These are phyloP conservation scores for Cheiracanthium punctorium DNA, from an alignment of 2,888 invertebrate species.

Conservation along the genomic window DNA sequence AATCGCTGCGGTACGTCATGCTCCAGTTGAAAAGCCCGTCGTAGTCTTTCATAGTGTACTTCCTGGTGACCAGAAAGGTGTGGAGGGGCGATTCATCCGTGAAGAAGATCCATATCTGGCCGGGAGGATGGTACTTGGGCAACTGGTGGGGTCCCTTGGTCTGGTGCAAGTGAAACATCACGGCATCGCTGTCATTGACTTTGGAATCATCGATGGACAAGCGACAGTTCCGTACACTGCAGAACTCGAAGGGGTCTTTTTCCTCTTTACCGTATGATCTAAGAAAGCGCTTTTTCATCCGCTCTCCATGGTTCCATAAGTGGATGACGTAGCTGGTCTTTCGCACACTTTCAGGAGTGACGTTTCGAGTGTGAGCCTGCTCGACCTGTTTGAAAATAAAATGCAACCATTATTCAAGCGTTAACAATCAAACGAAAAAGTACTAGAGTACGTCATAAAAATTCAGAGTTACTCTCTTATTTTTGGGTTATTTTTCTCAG, in stretches of 20 bases:
- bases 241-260: conserved; percentile 79
- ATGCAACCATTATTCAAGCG: no score
- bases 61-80: conserved; percentile 78
- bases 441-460: no score
- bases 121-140: conserved; percentile 77
- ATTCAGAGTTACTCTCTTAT: no score
- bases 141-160: conserved; percentile 78
- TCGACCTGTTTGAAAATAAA: no score
- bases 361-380: no score
- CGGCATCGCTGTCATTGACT: conserved; percentile 80
- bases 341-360: no score
- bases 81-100: conserved; percentile 83
- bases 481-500: no score
- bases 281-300: conserved; percentile 80
- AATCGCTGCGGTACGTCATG: conserved; percentile 78
- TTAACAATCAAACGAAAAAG: no score
- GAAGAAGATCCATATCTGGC: conserved; percentile 83
- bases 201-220: conserved; percentile 79
- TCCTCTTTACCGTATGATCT: conserved; percentile 76
- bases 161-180: conserved; percentile 81
- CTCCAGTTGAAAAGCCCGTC: conserved; percentile 80
- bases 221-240: conserved; percentile 81
- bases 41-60: conserved; percentile 77
- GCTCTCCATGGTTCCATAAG: conserved; percentile 81
- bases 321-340: conserved; percentile 78